These are phyloP conservation scores for Psephotus haematonotus DNA, from an alignment of 2,113 vertebrate genomes.

Conservation along the genomic window DNA sequence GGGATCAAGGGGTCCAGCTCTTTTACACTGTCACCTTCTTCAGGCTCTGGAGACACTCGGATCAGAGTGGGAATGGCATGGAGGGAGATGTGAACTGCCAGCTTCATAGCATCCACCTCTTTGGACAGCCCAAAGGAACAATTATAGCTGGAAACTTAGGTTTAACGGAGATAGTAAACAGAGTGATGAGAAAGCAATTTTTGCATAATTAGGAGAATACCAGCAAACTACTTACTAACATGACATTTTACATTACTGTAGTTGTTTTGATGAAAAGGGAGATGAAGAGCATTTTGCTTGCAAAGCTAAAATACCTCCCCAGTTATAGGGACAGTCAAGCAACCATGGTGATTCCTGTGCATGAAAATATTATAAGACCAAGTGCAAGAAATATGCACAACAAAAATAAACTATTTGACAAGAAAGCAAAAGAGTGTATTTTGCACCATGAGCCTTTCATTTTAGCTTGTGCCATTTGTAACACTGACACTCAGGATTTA, in stretches of 20 bases:
- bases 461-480: neutral
- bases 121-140: neutral
- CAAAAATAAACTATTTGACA: neutral
- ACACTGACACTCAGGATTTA: neutral
- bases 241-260: neutral
- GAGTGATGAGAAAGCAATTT: neutral
- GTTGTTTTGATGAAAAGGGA: neutral
- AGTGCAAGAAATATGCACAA: neutral
- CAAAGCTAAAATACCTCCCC: neutral
- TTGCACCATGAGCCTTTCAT: neutral
- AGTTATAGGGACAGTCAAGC: neutral
- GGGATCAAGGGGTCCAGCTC: neutral
- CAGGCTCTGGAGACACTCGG: fast-evolving
- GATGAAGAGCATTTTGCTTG: neutral
- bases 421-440: neutral
- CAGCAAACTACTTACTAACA: neutral
- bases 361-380: neutral
- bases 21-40: neutral
- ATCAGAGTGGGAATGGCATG: fast-evolving
- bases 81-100: neutral
- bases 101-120: neutral
- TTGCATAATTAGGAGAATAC: neutral
- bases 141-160: neutral
- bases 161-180: neutral
- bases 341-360: neutral